Evolutionary conservation across 1,140 invertebrate species (phyloP).

Genomic region (Cryptotermes secundus): DNA sequence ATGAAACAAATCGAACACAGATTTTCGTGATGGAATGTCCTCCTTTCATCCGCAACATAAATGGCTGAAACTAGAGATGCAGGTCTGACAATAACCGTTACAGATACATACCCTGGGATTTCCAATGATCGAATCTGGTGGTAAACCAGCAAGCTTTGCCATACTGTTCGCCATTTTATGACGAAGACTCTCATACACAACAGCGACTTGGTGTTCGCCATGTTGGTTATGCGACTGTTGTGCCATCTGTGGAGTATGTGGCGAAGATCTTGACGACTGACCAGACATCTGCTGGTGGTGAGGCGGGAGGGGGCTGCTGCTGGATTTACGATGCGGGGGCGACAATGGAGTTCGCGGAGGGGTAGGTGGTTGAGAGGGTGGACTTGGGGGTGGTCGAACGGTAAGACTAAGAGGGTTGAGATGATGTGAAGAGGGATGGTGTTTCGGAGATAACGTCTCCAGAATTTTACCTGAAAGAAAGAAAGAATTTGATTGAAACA

Average conservation of each 20-base stretch:
- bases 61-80: too few species aligned
- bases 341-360: slow-evolving; percentile 33
- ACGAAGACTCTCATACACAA: slow-evolving; percentile 31
- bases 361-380: slow-evolving; percentile 34
- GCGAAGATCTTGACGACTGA: neutral
- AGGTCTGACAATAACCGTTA: too few species aligned
- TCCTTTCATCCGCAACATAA: too few species aligned
- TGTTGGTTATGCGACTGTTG: slow-evolving; percentile 24
- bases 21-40: too few species aligned
- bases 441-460: slow-evolving; percentile 32
- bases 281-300: neutral
- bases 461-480: slow-evolving; percentile 34
- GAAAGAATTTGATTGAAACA: neutral
- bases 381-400: slow-evolving; percentile 20
- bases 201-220: slow-evolving; percentile 7
- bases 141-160: slow-evolving; percentile 33
- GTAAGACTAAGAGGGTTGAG: neutral
- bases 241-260: slow-evolving; percentile 21
- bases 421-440: neutral
- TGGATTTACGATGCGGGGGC: neutral
- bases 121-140: slow-evolving; percentile 28
- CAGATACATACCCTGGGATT: slow-evolving; percentile 35
- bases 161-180: slow-evolving; percentile 33
- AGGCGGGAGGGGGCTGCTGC: neutral
- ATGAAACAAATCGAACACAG: too few species aligned